These are phyloP conservation scores for Galaxea fascicularis DNA, from an alignment of 92 coral and sea anemone genomes.

Conservation along the genomic window DNA sequence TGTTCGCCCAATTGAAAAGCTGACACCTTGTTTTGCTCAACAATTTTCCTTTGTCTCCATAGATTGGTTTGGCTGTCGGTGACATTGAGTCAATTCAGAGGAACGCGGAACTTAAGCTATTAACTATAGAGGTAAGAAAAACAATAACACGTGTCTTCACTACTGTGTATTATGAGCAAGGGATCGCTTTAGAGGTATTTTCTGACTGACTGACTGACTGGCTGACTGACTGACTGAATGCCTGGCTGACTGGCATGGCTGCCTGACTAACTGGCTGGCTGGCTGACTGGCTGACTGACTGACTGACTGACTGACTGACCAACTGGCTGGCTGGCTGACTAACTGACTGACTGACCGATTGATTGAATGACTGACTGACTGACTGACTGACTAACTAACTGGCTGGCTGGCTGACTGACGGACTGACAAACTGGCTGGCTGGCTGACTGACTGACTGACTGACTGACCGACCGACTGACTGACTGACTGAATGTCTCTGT, in stretches of 20 bases:
- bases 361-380: not conserved
- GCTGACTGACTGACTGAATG: not conserved
- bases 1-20: no score
- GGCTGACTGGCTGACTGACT: not conserved
- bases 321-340: not conserved
- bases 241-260: no score
- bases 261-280: not conserved
- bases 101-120: constrained; percentile 84
- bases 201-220: not conserved
- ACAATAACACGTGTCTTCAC: not conserved
- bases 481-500: not conserved
- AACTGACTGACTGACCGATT: not conserved
- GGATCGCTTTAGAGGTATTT: not conserved
- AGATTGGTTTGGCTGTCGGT: constrained; percentile 98
- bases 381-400: not conserved
- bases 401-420: not conserved
- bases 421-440: not conserved
- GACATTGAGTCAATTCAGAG: constrained; percentile 91
- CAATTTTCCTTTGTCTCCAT: not conserved
- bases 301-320: not conserved
- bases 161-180: no score
- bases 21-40: not conserved
- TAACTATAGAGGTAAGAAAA: constrained; percentile 73
- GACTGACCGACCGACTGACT: not conserved
- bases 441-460: not conserved